Base-by-base conservation (phyloP, 2,888 invertebrate genomes). In the Megalurothrips usitatus region DNA sequence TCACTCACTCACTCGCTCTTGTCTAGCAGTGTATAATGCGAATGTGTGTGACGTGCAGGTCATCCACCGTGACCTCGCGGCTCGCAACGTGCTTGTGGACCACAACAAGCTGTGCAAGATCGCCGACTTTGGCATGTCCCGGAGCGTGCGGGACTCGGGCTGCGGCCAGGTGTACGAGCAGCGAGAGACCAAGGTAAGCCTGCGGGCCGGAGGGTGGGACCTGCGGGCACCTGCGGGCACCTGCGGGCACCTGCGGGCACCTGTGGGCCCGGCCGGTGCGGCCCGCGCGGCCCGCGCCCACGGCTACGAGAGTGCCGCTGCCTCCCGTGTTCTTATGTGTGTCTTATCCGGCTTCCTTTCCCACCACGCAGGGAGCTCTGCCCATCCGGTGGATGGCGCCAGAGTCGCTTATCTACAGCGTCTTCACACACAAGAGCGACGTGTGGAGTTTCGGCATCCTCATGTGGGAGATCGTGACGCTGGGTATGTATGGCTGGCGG, bases 371-470 rank as follows among this genome's bases (percentile, higher is more conserved):
- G 87, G 87, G 87, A 52, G 92, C 92, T 26, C 86, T 93, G 84
- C 93, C 93, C 0, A 92, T 94, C 80, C 89, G 94, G 43, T 95
- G 95, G 95, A 95, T 95, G 95, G 94, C 95, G 4, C 95, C 95
- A 0, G 95, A 95, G 87, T 92, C 94, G 0, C 87, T 95, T 83
- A 90, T 93, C 80, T 94, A 93, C 86, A 93, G 94, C 82, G 90
- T 94, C 78, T 94, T 94, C 87, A 94, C 94, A 82, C 93, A 93
- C 49, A 93, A 94, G 86, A 93, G 94, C 0, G 95, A 96, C 85
- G 94, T 95, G 6, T 96, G 95, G 95, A 94, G 95, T 58, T 95
- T 94, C 85, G 95, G 95, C 26, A 94, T 96, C 80, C 89, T 95
- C 75, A 89, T 95, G 84, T 96, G 95, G 95, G 95, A 96, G 88